Conservation (phyloP, 2,113 vertebrate species). For the Gymnocephalus cernua region DNA sequence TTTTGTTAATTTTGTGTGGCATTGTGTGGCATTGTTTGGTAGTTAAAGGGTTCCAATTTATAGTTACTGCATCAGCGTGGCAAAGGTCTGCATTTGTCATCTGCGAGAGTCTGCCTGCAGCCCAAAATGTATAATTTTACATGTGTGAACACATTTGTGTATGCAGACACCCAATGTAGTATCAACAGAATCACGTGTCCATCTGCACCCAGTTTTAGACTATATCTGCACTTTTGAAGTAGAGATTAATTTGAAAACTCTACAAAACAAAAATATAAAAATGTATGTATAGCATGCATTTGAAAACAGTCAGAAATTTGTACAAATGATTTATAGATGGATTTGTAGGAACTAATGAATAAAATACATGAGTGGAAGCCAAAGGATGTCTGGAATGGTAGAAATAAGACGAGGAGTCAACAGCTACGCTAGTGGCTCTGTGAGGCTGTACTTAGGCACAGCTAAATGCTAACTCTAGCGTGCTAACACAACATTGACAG, state of each 20-base stretch:
- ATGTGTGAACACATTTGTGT: background rate
- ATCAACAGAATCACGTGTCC: too few relatives aligned
- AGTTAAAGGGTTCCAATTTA: background rate
- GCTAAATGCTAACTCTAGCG: background rate
- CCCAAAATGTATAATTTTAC: background rate
- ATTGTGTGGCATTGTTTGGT: background rate
- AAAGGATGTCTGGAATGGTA: background rate
- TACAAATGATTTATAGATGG: background rate
- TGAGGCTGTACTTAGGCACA: background rate
- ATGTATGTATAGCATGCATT: background rate
- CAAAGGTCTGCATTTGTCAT: background rate
- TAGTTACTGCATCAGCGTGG: too few relatives aligned
- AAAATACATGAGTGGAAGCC: background rate
- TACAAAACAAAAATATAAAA: background rate
- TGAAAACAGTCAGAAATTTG: background rate
- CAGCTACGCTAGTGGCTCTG: too few relatives aligned
- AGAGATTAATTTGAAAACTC: background rate
- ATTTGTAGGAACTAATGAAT: background rate
- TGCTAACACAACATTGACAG: too few relatives aligned
- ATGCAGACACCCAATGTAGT: too few relatives aligned
- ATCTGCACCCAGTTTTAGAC: background rate
- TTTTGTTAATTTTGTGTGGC: too few relatives aligned
- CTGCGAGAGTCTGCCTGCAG: background rate
- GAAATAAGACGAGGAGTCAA: background rate
- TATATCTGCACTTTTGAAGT: background rate